Base-by-base conservation (phyloP, 2,113 vertebrate genomes). In the Labeo rohita region DNA sequence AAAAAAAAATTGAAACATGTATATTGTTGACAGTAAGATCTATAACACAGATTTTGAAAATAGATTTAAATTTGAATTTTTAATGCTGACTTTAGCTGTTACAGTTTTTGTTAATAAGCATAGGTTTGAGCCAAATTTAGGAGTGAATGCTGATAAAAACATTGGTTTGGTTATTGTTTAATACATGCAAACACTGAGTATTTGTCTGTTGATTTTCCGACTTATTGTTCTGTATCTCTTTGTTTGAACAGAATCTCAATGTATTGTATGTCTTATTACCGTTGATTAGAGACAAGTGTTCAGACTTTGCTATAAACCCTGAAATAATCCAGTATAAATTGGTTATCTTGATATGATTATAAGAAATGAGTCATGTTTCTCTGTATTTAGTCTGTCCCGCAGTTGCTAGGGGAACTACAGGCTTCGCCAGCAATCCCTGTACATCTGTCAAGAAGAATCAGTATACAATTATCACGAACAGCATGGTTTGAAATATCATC, bases 401-500 rank as follows among this genome's bases (percentile, higher is more conserved):
- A 16, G 81, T 83, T 83, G 81, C 81, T 56, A 83, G 36, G 66
- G 66, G 81, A 83, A 83, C 81, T 50, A 52, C 63, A 39, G 45
- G 23, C 47, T 65, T 65, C 4, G 6, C 45, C 15, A 68, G 49
- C 18, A 43, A 83, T 56, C 49, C 65, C 47, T 56, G 36, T 39
- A 56, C 18, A 70, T 56, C 49, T n/a, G 47, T 45, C 16, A 36
- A 34, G 45, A 36, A 68, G n/a, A 70, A 82, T 82, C 50, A 21
- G 28, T 36, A 54, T 23, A 72, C 66, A 23, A 15, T 72, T 72
- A 83, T 28, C 39, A 28, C 2, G 6, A 18, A 70, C 47, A 7
- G 61, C 5, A 43, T 66, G 79, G 43, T 47, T 21, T 65, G 56
- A 59, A 18, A 80, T 34, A 28, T 80, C 56, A 43, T 43, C 34